These are phyloP conservation scores for Chloroclysta siterata DNA, from an alignment of 2,888 invertebrate genomes.

Conservation along the genomic window DNA sequence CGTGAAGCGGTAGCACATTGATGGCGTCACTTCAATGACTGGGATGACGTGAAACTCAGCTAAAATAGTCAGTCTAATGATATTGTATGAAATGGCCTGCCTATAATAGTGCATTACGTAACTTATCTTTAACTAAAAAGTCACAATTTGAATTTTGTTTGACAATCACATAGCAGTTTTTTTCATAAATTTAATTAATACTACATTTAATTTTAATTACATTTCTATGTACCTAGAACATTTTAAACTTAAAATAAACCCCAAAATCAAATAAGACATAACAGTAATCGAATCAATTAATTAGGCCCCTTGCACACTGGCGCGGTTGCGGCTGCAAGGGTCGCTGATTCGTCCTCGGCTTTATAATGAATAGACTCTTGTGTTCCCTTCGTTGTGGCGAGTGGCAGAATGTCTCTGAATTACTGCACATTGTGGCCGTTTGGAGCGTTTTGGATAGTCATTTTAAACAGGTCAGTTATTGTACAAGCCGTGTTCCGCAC, in stretches of 20 bases:
- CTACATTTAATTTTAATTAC: too few relatives aligned
- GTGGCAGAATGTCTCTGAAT: slow-evolving; percentile 2
- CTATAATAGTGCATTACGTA: too few relatives aligned
- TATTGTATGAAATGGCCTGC: too few relatives aligned
- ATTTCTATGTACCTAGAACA: too few relatives aligned
- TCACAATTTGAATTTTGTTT: too few relatives aligned
- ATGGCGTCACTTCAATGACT: too few relatives aligned
- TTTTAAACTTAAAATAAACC: slow-evolving; percentile 4
- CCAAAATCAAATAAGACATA: slow-evolving; percentile 28
- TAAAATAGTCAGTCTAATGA: too few relatives aligned
- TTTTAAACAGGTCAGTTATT: background rate
- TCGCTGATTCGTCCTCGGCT: slow-evolving; percentile 33
- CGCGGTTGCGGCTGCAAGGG: slow-evolving; percentile 26
- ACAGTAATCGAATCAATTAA: slow-evolving; percentile 53
- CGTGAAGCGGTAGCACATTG: too few relatives aligned
- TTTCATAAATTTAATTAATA: too few relatives aligned
- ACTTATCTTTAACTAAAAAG: too few relatives aligned
- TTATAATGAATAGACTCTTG: slow-evolving; percentile 42
- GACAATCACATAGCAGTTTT: too few relatives aligned
- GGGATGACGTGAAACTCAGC: too few relatives aligned
- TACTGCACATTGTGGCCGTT: slow-evolving; percentile 1
- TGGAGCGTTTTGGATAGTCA: background rate
- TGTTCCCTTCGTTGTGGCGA: slow-evolving; percentile 21
- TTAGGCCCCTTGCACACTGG: slow-evolving; percentile 39
- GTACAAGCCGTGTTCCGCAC: background rate